Conservation (phyloP, 2,797 vertebrate species). For the Enteromius trimaculatus region DNA sequence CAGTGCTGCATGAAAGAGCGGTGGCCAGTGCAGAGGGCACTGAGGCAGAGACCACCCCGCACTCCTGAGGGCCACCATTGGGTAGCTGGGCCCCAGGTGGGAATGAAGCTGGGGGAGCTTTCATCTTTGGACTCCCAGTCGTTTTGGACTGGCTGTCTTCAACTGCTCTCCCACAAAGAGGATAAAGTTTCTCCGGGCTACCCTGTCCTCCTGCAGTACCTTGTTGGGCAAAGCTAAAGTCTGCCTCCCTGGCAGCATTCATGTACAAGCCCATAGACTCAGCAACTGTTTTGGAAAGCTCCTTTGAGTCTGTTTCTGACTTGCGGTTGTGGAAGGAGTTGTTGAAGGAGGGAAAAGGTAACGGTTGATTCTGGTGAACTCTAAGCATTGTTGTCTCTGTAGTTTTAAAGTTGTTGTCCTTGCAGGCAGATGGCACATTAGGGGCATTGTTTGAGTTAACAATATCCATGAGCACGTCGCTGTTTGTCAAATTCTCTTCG, state of each 20-base stretch:
- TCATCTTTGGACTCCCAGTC: slow-evolving; percentile 76
- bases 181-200: slow-evolving; percentile 88
- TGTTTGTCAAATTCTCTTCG: slow-evolving; percentile 81
- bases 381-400: slow-evolving; percentile 79
- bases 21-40: slow-evolving; percentile 82
- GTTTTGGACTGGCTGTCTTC: slow-evolving; percentile 77
- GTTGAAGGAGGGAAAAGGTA: slow-evolving; percentile 84
- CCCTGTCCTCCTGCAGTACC: slow-evolving; percentile 73
- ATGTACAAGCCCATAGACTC: slow-evolving; percentile 99
- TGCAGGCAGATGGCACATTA: slow-evolving; percentile 70
- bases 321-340: slow-evolving; percentile 80
- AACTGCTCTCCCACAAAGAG: slow-evolving; percentile 82
- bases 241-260: slow-evolving; percentile 93
- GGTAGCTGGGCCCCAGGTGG: slow-evolving; percentile 66
- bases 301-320: slow-evolving; percentile 93
- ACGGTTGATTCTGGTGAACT: slow-evolving; percentile 82
- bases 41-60: slow-evolving; percentile 79
- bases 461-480: slow-evolving; percentile 89
- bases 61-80: slow-evolving; percentile 79
- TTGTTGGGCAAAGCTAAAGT: slow-evolving; percentile 89
- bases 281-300: slow-evolving; percentile 95
- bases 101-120: slow-evolving; percentile 79
- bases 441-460: slow-evolving; percentile 79
- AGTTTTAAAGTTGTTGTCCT: slow-evolving; percentile 82
- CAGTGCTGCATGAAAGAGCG: slow-evolving; percentile 85